Conservation (phyloP, 2,797 vertebrate genomes). For the Anguilla marmorata region DNA sequence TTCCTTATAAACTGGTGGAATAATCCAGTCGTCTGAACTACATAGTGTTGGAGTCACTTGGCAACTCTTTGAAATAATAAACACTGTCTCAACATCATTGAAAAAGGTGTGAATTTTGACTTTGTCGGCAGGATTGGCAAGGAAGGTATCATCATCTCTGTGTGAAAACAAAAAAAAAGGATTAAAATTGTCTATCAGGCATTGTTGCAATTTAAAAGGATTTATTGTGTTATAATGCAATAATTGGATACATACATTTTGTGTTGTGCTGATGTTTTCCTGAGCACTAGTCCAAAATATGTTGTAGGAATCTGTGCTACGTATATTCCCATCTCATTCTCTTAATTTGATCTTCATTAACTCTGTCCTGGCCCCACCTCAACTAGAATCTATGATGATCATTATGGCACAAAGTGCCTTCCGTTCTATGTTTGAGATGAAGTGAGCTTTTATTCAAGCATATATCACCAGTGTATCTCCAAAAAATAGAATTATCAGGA, state of each 20-base stretch:
- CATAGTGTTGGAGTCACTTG: conserved; percentile 33
- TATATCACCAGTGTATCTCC: not conserved
- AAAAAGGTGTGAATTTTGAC: conserved; percentile 37
- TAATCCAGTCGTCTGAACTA: conserved; percentile 41
- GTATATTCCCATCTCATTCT: not conserved
- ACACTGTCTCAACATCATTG: conserved; percentile 36
- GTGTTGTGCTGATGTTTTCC: not conserved
- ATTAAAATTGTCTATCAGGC: not conserved
- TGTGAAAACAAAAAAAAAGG: not conserved
- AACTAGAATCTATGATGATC: not conserved
- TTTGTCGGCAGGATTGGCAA: conserved; percentile 41
- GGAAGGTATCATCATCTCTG: conserved; percentile 41
- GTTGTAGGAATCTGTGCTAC: too few species aligned
- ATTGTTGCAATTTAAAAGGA: not conserved
- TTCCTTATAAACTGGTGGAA: conserved; percentile 41
- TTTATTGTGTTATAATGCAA: not conserved
- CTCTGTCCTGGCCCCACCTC: not conserved
- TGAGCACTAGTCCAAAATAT: not conserved
- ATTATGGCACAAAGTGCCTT: not conserved
- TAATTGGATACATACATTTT: not conserved
- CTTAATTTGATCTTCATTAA: not conserved
- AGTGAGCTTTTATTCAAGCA: not conserved
- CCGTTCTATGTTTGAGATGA: too few species aligned
- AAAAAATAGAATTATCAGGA: not conserved
- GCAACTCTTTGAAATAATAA: conserved; percentile 52